A percentile compares a stretch with the other conserved stretches of the same genome.
Conservation (phyloP, 2,888 invertebrate species). For the Ophion obscuratus region DNA sequence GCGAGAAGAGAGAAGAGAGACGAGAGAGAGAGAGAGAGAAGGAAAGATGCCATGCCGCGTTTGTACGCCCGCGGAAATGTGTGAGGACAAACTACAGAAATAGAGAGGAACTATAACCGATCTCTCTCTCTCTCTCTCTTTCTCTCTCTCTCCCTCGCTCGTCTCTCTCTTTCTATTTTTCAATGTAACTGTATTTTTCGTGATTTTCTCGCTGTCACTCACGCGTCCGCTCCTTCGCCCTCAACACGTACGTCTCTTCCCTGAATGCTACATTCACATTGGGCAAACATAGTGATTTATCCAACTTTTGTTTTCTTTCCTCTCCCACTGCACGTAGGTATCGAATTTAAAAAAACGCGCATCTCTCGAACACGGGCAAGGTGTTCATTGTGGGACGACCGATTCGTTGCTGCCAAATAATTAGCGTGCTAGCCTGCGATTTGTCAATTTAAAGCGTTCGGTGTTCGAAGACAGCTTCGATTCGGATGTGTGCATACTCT, state of each 20-base stretch:
- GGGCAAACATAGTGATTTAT: conserved; percentile 35
- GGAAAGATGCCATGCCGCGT: conserved; percentile 11
- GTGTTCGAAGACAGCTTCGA: not conserved
- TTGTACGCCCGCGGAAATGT: conserved; percentile 69
- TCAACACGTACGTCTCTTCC: conserved; percentile 4
- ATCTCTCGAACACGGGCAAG: not conserved
- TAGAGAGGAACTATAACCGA: conserved; percentile 72
- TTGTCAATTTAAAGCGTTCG: not conserved
- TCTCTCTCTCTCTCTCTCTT: conserved; percentile 41
- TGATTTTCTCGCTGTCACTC: conserved; percentile 42
- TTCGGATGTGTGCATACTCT: not conserved
- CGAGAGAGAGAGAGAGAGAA: not conserved
- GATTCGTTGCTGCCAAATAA: not conserved
- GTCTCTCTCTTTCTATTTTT: conserved; percentile 24
- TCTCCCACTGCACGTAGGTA: conserved; percentile 6
- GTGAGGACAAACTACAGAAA: conserved; percentile 79
- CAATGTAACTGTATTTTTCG: conserved; percentile 2
- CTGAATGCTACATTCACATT: conserved; percentile 38
- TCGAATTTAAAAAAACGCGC: not conserved
- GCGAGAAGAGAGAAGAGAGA: not conserved
- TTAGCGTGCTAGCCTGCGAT: not conserved
- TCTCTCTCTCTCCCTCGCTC: conserved; percentile 21
- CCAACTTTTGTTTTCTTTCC: conserved; percentile 21
- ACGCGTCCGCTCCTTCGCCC: conserved; percentile 17
- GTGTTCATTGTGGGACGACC: not conserved